Conservation (phyloP, 2,797 vertebrate genomes). For the Alca torda region DNA sequence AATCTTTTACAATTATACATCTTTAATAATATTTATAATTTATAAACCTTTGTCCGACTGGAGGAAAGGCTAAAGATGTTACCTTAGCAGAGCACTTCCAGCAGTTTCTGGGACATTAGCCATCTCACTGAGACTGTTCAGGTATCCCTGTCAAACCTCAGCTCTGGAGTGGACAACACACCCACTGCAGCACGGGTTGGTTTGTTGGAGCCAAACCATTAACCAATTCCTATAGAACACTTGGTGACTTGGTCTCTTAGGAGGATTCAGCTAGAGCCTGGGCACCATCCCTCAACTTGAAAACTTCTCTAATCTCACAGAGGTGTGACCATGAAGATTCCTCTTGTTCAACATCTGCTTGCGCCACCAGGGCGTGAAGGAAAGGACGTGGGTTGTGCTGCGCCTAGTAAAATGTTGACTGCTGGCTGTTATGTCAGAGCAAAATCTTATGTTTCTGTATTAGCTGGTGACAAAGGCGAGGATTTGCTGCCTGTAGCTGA, state of each 20-base stretch:
- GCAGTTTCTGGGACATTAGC: not conserved
- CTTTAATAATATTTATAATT: not conserved
- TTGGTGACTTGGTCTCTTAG: not conserved
- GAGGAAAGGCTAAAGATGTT: not conserved
- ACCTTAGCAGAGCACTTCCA: not conserved
- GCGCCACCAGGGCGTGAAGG: not conserved
- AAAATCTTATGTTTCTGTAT: not conserved
- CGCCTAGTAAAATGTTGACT: not conserved
- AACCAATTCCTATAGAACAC: not conserved
- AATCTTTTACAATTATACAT: not conserved
- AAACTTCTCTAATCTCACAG: not conserved
- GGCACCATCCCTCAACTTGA: accelerated
- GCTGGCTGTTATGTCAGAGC: not conserved
- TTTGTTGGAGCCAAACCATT: not conserved
- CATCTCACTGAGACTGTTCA: not conserved
- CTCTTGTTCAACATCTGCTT: not conserved
- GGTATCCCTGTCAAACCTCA: not conserved
- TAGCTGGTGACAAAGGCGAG: not conserved
- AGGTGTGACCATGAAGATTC: not conserved
- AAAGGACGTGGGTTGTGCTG: not conserved
- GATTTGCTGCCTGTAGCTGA: not conserved
- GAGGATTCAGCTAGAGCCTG: not conserved
- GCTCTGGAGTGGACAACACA: not conserved
- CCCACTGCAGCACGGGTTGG: accelerated
- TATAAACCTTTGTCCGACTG: accelerated